These are phyloP conservation scores for Blera fallax DNA, from an alignment of 2,888 invertebrate genomes.

Conservation along the genomic window DNA sequence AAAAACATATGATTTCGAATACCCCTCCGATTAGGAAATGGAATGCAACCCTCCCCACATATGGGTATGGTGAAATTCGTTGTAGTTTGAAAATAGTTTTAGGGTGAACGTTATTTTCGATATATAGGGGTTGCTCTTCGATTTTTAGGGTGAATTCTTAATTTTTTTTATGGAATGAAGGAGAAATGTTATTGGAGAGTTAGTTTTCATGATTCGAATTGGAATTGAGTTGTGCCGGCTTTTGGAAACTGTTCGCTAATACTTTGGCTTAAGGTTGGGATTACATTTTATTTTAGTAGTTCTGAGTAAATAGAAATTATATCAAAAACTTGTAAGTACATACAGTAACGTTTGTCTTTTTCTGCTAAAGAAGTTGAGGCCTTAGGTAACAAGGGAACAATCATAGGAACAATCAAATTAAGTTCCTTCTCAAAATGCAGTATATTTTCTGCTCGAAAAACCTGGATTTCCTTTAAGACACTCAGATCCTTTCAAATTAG, in stretches of 20 bases:
- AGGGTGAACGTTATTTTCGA: constrained; percentile 45
- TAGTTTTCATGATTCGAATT: neutral
- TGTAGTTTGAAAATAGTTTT: constrained; percentile 34
- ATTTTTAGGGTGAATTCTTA: neutral
- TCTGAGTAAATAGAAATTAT: too few relatives aligned
- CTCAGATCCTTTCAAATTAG: too few relatives aligned
- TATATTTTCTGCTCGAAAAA: too few relatives aligned
- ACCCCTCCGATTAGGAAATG: constrained; percentile 42
- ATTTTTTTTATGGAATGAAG: neutral
- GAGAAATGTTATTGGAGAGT: neutral
- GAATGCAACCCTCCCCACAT: constrained; percentile 60
- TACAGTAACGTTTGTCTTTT: too few relatives aligned
- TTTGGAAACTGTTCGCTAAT: neutral
- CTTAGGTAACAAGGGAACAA: too few relatives aligned
- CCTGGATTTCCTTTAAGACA: too few relatives aligned
- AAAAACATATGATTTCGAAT: constrained; percentile 55
- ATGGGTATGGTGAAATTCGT: constrained; percentile 5
- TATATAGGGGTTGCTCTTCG: constrained; percentile 27
- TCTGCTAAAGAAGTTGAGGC: too few relatives aligned
- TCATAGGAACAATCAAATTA: too few relatives aligned
- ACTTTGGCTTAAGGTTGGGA: constrained; percentile 21
- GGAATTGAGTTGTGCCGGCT: neutral
- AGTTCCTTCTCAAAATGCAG: too few relatives aligned
- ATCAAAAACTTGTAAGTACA: too few relatives aligned
- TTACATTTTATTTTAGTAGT: constrained; percentile 34